A percentile compares a stretch with the other conserved stretches of the same genome.
Conservation (phyloP, 2,888 invertebrate species). For the Xestoiulus laeticollis region DNA sequence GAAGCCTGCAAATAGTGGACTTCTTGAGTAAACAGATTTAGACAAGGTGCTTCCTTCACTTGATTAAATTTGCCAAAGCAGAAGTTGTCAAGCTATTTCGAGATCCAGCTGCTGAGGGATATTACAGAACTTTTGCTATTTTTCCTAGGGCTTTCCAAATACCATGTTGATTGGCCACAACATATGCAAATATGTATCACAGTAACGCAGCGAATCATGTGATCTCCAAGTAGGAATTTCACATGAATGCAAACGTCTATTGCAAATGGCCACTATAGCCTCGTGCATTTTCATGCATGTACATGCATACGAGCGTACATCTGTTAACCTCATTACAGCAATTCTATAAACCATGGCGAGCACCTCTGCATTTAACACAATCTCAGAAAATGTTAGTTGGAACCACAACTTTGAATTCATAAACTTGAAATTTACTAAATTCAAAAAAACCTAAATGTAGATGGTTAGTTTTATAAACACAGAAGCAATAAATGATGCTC, state of each 20-base stretch:
- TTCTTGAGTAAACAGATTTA: slow-evolving; percentile 34
- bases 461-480: no score
- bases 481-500: no score
- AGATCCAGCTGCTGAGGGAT: not conserved
- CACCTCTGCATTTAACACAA: no score
- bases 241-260: not conserved
- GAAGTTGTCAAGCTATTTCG: slow-evolving; percentile 27
- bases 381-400: no score
- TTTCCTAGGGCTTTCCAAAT: not conserved
- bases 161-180: slow-evolving; percentile 23
- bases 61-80: slow-evolving; percentile 40
- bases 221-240: not conserved
- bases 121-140: not conserved
- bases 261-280: not conserved
- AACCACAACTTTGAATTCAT: no score
- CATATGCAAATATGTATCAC: not conserved
- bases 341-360: not conserved
- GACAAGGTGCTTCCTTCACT: slow-evolving; percentile 43
- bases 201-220: not conserved
- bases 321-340: not conserved
- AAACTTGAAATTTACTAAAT: no score
- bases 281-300: no score
- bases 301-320: no score
- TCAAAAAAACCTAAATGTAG: no score
- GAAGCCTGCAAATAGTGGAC: slow-evolving; percentile 39